These are phyloP conservation scores for Drymodes brunneopygia DNA, from an alignment of 2,113 vertebrate genomes.

Conservation along the genomic window DNA sequence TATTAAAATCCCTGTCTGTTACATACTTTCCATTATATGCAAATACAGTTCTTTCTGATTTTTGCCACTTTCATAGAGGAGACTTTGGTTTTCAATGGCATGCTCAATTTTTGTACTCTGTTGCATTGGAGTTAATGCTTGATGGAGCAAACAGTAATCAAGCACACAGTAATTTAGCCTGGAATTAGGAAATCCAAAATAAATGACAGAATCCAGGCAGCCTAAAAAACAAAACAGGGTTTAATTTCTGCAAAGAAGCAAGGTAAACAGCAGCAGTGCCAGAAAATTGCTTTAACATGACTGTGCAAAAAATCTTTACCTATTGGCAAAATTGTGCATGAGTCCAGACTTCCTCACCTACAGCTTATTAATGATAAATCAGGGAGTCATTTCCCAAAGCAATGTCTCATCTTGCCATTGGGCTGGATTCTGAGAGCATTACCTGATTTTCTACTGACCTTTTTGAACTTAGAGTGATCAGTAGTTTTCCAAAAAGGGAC, in stretches of 20 bases:
- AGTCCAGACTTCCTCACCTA: not conserved
- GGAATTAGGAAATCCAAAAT: not conserved
- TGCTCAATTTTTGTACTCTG: not conserved
- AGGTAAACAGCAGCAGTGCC: not conserved
- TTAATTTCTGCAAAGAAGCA: not conserved
- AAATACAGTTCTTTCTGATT: not conserved
- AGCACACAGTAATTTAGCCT: not conserved
- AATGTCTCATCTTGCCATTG: not conserved
- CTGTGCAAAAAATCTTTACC: slow-evolving; percentile 1
- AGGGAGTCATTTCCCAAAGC: not conserved
- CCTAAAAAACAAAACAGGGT: not conserved
- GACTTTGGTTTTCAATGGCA: not conserved
- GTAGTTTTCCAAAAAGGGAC: not conserved
- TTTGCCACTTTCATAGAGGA: not conserved
- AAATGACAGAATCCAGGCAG: not conserved
- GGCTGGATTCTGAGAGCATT: not conserved
- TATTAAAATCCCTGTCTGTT: not conserved
- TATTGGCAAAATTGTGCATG: not conserved
- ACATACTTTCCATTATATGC: not conserved
- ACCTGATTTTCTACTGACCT: not conserved
- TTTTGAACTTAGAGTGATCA: not conserved
- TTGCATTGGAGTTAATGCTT: not conserved
- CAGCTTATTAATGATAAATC: not conserved
- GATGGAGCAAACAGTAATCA: not conserved
- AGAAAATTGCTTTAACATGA: not conserved